Evolutionary conservation across 2,888 invertebrate species (phyloP).

Genomic region (Petrolisthes cinctipes): DNA sequence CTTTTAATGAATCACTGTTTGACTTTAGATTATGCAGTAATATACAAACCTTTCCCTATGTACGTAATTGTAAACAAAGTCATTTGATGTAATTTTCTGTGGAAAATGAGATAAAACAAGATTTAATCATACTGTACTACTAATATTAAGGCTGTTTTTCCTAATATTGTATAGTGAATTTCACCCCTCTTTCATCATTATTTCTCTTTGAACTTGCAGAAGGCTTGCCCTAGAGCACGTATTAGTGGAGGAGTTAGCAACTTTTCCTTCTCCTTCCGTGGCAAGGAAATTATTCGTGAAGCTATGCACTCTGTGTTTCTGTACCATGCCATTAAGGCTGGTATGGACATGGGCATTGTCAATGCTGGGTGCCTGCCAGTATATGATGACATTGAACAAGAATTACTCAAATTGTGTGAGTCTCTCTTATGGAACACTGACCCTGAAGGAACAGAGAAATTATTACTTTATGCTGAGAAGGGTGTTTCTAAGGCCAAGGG

Average conservation of each 20-base stretch:
- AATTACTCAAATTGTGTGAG: constrained; percentile 72
- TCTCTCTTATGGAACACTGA: constrained; percentile 74
- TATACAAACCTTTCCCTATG: too few relatives aligned
- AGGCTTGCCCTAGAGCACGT: constrained; percentile 70
- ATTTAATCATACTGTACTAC: too few relatives aligned
- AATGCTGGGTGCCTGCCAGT: constrained; percentile 75
- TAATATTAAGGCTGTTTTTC: too few relatives aligned
- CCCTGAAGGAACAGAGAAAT: constrained; percentile 70
- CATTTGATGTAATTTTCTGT: too few relatives aligned
- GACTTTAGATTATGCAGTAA: too few relatives aligned
- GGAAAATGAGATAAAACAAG: too few relatives aligned
- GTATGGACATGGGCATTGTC: constrained; percentile 70
- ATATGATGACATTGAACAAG: constrained; percentile 73
- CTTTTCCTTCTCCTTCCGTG: constrained; percentile 75
- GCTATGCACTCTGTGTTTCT: constrained; percentile 76
- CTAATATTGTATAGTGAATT: too few relatives aligned
- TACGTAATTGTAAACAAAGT: too few relatives aligned
- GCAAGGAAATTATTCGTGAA: constrained; percentile 73
- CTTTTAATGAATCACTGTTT: too few relatives aligned
- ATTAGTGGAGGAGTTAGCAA: constrained; percentile 76
- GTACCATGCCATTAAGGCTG: constrained; percentile 74
- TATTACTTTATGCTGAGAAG: constrained; percentile 70
- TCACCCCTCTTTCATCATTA: too few relatives aligned
- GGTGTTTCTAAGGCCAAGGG: constrained; percentile 64
- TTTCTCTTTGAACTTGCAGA: constrained; percentile 64